Base-by-base conservation (phyloP, 2,888 invertebrate genomes). In the Phortica magna region DNA sequence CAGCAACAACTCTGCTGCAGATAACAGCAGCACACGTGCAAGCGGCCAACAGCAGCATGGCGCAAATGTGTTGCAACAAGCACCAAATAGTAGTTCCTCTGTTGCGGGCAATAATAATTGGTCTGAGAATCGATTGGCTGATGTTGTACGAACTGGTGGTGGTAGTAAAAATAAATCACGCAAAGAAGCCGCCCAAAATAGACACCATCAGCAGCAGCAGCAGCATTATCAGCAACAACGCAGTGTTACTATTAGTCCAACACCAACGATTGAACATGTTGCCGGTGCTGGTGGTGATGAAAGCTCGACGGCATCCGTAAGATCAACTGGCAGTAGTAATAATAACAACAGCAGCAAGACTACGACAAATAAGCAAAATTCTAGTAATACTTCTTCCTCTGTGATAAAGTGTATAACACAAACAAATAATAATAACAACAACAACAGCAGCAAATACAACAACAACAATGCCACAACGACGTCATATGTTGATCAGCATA, bases 71-170 rank as follows among this genome's bases (percentile, higher is more conserved):
- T 76, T 78, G 75, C 87, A 88, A 75, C 80, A 84, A 79, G 77
- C 81, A 78, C 81, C 81, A 81, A 81, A 82, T 80, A 88, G 88
- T 80, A 87, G 88, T 88, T 89, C 89, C 87, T 82, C 88, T 77
- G 77, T 80, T 76, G 83, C 74, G 3, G 90, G 91, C 83, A 91
- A 92, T 76, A 93, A 90, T 78, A 93, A 92, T 90, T 93, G 93
- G 90, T 87, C 91, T 65, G 93, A 94, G 89, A 94, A 93, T 90
- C 94, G 96, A 89, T 93, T 96, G 87, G 94, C 96, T 12, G 96
- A 96, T 91, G 96, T 96, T 64, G 96, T 96, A 70, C 96, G 96
- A 53, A 82, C 81, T 3, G 85, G 80, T 17, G 85, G 80, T 17
- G 76, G 77, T 71, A 77, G 74, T 12, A 83, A 86, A 67, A 90